Base-by-base conservation (phyloP, 2,888 invertebrate genomes). In the Brachylomia viminalis region DNA sequence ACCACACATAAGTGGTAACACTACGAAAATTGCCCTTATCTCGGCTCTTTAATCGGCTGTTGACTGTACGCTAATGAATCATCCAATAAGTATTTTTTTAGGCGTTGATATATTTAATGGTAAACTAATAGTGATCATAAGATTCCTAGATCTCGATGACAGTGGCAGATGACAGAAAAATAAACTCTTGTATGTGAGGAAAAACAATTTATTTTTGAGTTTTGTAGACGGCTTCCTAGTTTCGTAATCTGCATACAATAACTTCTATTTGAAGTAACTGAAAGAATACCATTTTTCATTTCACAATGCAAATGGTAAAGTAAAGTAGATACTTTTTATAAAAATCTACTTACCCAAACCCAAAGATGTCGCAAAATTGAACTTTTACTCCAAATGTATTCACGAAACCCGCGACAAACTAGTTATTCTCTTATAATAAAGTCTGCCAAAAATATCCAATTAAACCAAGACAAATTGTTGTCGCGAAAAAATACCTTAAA, bases 401-500 rank as follows among this genome's bases (percentile, higher is more conserved):
- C 70, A 75, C n/a, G 8, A 64, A 27, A 17, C 27, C 15, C 42
- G 5, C 38, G 4, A 27, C 59, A 67, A 75, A 84, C 77, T 83
- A 77, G 65, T 73, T 79, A 79, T 85, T 80, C 74, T 83, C 74
- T 68, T 64, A 77, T 87, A 90, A 90, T 90, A 87, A 90, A 90
- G 89, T 88, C 87, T 74, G 81, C 88, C 86, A 87, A 87, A 82
- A 88, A 88, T 90, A 89, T 90, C 89, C 89, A 90, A 90, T 90
- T 90, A 87, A 86, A 83, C 85, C 83, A 88, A 88, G 91, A 90
- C 90, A 90, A 90, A 90, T 90, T 90, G 88, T 87, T 80, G 75
- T 82, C 83, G 74, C 72, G 80, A 90, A 90, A 90, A 90, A 89
- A 87, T 83, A 64, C 72, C 45, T 86, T 80, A 83, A 86, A 85